These are phyloP conservation scores for Leucophenga montana DNA, from an alignment of 2,888 invertebrate genomes.

Conservation along the genomic window DNA sequence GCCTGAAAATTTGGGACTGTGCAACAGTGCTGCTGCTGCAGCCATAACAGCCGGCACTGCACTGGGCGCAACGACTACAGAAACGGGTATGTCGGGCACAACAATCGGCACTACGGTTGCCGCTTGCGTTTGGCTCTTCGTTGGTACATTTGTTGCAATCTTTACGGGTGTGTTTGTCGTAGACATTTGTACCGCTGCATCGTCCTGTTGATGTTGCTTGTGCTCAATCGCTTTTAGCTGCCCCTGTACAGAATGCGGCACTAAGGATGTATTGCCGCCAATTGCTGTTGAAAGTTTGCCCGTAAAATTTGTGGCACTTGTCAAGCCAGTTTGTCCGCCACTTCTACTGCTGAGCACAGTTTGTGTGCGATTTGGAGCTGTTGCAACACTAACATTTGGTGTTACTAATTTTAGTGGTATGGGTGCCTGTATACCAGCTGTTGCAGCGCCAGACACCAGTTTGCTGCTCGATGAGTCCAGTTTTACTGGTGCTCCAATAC, in stretches of 20 bases:
- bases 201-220: slow-evolving; percentile 3
- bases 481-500: slow-evolving; percentile 48
- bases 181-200: not conserved
- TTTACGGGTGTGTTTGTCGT: not conserved
- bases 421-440: slow-evolving; percentile 50
- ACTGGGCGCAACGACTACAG: slow-evolving; percentile 60
- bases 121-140: slow-evolving; percentile 5
- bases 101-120: slow-evolving; percentile 59
- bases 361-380: slow-evolving; percentile 31
- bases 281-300: slow-evolving; percentile 27
- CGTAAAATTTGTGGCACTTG: slow-evolving; percentile 23
- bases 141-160: not conserved
- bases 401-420: slow-evolving; percentile 55
- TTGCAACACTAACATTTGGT: slow-evolving; percentile 29
- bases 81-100: slow-evolving; percentile 66
- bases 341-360: slow-evolving; percentile 5
- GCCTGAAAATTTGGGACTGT: slow-evolving; percentile 45
- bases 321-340: not conserved
- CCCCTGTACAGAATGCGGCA: not conserved
- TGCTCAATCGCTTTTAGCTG: not conserved
- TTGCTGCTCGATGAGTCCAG: slow-evolving; percentile 48
- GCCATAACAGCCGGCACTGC: slow-evolving; percentile 53
- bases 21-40: slow-evolving; percentile 48
- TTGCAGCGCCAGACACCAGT: slow-evolving; percentile 28
- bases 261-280: not conserved